A percentile compares a stretch with the other conserved stretches of the same genome.
Evolutionary conservation across 2,888 invertebrate genomes (phyloP).

Genomic region (Spialia ferax): DNA sequence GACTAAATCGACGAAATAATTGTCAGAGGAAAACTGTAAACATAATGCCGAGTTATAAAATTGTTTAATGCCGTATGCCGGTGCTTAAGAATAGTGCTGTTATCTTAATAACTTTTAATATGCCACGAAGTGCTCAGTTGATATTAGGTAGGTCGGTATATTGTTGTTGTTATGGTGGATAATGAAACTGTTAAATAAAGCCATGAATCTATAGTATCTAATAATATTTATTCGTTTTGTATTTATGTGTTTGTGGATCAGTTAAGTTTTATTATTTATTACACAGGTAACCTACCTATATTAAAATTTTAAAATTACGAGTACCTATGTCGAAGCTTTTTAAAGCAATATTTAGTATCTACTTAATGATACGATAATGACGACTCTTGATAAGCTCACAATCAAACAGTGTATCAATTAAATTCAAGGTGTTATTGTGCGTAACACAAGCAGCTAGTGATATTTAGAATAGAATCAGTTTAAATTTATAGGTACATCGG

Average conservation of each 20-base stretch:
- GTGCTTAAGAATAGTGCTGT: not conserved
- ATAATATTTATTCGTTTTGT: not conserved
- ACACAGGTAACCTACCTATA: too few species aligned
- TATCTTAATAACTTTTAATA: slow-evolving; percentile 21
- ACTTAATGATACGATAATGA: not conserved
- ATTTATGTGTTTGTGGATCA: too few species aligned
- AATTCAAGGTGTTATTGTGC: not conserved
- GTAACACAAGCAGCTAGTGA: slow-evolving; percentile 41
- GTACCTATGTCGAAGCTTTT: too few species aligned
- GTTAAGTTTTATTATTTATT: too few species aligned
- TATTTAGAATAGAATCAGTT: too few species aligned
- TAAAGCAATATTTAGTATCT: not conserved
- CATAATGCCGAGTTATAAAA: slow-evolving; percentile 43
- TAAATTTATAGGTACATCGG: too few species aligned
- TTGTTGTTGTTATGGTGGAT: not conserved
- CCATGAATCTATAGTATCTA: not conserved
- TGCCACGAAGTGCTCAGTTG: not conserved
- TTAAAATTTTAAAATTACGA: too few species aligned
- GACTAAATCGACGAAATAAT: slow-evolving; percentile 56
- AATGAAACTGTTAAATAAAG: not conserved
- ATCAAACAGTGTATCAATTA: not conserved
- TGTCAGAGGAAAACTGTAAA: slow-evolving; percentile 41
- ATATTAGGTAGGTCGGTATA: too few species aligned
- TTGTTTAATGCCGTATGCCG: slow-evolving; percentile 29
- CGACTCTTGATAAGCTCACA: not conserved